Base-by-base conservation (phyloP, 2,888 invertebrate species). In the Pharmacophagus antenor region DNA sequence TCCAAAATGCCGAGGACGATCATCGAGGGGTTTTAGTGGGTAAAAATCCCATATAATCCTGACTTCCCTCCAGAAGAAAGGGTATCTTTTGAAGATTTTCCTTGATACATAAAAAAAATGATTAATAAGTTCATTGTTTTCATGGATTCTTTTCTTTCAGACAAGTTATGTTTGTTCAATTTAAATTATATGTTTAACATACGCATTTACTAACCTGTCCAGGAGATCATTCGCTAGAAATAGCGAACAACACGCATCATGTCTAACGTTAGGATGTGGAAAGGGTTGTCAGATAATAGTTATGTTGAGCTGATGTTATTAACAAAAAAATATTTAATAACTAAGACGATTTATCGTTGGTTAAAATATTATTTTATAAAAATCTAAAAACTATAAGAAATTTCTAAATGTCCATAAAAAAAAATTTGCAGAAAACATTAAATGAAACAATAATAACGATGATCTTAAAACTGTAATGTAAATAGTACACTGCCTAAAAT, bases 161-260 rank as follows among this genome's bases (percentile, higher is more conserved):
- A 37, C 37, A 15, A 31, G 31, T 15, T 3, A n/a, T 15, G 37
- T 37, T 37, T 37, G n/a, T 37, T 37, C n/a, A 15, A 37, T 37
- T 37, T 37, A 10, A 31, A 31, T 15, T 31, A 12, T 31, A 31
- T 31, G 12, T 31, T 31, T 37, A 37, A n/a, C n/a, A 1, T 37
- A 37, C 37, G 37, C n/a, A 37, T 7, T 37, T 22, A 23, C 37
- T 56, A 56, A 69, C 65, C 61, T 64, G 62, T 62, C 64, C 58
- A 68, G 69, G 68, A 76, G 70, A 67, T 70, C 73, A 68, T 70
- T 64, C 67, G 74, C 74, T 75, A 71, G 69, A 72, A 77, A 80
- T 77, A 79, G 74, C 72, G 72, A 77, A 76, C 72, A 72, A 72
- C 73, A 67, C 61, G 65, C 65, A 71, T 66, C 63, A 70, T 63